Base-by-base conservation (phyloP, 2,888 invertebrate genomes). In the Crioceris asparagi region DNA sequence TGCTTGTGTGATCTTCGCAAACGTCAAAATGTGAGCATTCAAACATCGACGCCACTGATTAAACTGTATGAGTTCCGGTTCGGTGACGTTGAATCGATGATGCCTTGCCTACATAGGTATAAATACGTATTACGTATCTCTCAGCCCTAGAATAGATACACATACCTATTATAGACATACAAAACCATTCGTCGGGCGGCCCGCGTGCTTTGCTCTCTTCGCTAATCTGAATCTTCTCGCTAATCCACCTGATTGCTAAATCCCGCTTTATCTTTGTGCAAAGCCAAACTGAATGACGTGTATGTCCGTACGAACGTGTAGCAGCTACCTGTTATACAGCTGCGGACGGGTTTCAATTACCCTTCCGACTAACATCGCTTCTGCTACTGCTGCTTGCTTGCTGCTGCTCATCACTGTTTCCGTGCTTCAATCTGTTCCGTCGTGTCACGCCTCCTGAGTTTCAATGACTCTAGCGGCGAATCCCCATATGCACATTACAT, bases 161-260 rank as follows among this genome's bases (percentile, higher is more conserved):
- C n/a, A n/a, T n/a, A n/a, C n/a, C n/a, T n/a, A n/a, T n/a, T n/a
- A n/a, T n/a, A n/a, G n/a, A n/a, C n/a, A n/a, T n/a, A n/a, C n/a
- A n/a, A n/a, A n/a, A n/a, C n/a, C n/a, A n/a, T n/a, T n/a, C n/a
- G n/a, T n/a, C n/a, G n/a, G n/a, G n/a, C n/a, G n/a, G n/a, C n/a
- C n/a, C n/a, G n/a, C n/a, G n/a, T n/a, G n/a, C n/a, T n/a, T n/a
- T n/a, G n/a, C n/a, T n/a, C n/a, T n/a, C n/a, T n/a, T n/a, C n/a
- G n/a, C n/a, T n/a, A n/a, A n/a, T n/a, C n/a, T n/a, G n/a, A 61
- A 61, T 61, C 62, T 62, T 60, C 61, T 61, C 57, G 57, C 56
- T 60, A 55, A 62, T 62, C 59, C 61, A 57, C 59, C 57, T 59
- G 60, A 61, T 61, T 60, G 60, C 60, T 53, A 56, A 59, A 44